Base-by-base conservation (phyloP, 1,140 invertebrate genomes). In the Ctenoplectra terminalis region DNA sequence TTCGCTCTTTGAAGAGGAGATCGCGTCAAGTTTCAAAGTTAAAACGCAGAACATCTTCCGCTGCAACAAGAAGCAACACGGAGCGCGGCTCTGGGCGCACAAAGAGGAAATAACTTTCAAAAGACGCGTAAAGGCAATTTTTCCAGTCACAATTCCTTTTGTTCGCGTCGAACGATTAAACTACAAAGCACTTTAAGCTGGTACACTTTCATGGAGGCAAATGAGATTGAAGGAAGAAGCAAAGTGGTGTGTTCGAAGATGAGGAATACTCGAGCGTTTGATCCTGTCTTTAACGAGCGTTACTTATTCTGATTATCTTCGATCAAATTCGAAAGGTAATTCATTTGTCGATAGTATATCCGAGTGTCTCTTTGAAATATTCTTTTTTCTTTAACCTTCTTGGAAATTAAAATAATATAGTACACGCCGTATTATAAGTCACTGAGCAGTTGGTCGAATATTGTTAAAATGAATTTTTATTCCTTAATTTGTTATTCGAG, bases 61-160 rank as follows among this genome's bases (percentile, higher is more conserved):
- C 20, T 61, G 60, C 31, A 11, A 61, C 31, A 9, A 61, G 34
- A 9, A 4, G 34, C 60, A n/a, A 37, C 60, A 29, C 9, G 26
- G 26, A 29, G 8, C n/a, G 50, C 20, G 2, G 54, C 54, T 29
- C 54, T 29, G 7, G 23, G 29, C 40, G 20, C 8, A n/a, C 40
- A 34, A 46, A 31, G 6, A 17, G 71, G 37, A 29, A 46, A 46
- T 29, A 46, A 73, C 54, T 73, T 72, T 31, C 23, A 23, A 20
- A 13, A 73, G 71, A 73, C 54, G 48, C 48, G 31, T 26, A 60
- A 73, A 73, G 71, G 54, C 54, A 73, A 43, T 73, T 73, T 73
- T 60, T 54, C 20, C 20, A 11, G n/a, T 64, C 26, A 43, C 20
- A 23, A 20, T 58, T 37, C 23, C 54, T 43, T 31, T 31, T 15